These are phyloP conservation scores for Cheilosia grossa DNA, from an alignment of 2,888 invertebrate species.

Conservation along the genomic window DNA sequence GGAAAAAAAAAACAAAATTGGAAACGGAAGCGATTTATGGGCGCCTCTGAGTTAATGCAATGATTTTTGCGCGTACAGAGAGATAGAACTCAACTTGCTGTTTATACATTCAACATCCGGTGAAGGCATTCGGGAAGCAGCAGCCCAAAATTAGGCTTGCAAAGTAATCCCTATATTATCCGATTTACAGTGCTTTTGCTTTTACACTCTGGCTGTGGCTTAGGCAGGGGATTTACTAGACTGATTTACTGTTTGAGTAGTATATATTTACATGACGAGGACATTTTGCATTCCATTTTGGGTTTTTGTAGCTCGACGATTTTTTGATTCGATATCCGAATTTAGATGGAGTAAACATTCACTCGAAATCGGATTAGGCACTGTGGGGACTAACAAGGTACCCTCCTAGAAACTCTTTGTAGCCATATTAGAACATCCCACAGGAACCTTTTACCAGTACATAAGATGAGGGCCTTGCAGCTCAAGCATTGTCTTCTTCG, in stretches of 20 bases:
- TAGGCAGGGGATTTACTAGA: conserved; percentile 21
- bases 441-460: no score
- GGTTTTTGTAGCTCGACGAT: background rate
- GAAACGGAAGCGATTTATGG: conserved; percentile 50
- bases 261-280: background rate
- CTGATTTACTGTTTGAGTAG: conserved; percentile 12
- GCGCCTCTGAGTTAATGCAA: conserved; percentile 29
- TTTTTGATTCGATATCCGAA: no score
- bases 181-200: conserved; percentile 24
- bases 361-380: no score
- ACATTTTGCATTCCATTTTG: background rate
- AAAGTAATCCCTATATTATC: conserved; percentile 59
- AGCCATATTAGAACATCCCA: no score
- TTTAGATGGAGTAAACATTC: no score
- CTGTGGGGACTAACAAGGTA: no score
- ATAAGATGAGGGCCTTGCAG: no score
- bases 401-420: no score
- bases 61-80: conserved; percentile 22
- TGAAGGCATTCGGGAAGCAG: conserved; percentile 20
- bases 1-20: conserved; percentile 6
- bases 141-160: conserved; percentile 41
- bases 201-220: background rate
- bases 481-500: no score
- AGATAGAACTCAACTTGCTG: conserved; percentile 3
- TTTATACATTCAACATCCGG: conserved; percentile 6